Evolutionary conservation across 2,797 vertebrate genomes (phyloP).

Genomic region (Synaphobranchus kaupii): DNA sequence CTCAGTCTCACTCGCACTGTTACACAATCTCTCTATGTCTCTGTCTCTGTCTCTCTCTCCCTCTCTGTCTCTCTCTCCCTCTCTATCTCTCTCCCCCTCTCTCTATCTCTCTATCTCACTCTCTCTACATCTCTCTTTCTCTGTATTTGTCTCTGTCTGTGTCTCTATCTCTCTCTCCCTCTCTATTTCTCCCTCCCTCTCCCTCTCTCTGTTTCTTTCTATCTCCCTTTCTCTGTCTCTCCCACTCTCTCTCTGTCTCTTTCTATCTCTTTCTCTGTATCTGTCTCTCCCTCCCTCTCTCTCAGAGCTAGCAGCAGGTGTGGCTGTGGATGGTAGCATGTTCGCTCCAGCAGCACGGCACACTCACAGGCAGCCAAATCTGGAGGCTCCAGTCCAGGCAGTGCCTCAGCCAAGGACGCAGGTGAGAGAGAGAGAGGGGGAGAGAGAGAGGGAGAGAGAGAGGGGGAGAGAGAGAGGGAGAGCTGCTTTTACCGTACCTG

Average conservation of each 20-base stretch:
- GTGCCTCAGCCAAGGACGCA: slow-evolving; percentile 53
- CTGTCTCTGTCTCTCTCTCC: too few relatives aligned
- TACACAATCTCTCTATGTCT: not conserved
- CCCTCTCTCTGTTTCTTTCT: too few relatives aligned
- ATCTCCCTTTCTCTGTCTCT: not conserved
- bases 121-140: too few relatives aligned
- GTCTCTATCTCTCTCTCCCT: not conserved
- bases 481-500: too few relatives aligned
- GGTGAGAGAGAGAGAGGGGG: slow-evolving; percentile 48
- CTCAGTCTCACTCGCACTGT: not conserved
- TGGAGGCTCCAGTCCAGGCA: slow-evolving; percentile 35
- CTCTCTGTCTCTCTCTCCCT: too few relatives aligned
- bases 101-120: too few relatives aligned
- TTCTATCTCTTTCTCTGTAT: not conserved
- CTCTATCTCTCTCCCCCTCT: too few relatives aligned
- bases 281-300: not conserved
- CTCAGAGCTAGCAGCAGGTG: slow-evolving; percentile 70
- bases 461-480: too few relatives aligned
- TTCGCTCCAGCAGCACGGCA: slow-evolving; percentile 46
- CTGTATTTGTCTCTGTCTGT: not conserved
- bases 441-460: not conserved
- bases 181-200: too few relatives aligned
- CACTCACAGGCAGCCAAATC: slow-evolving; percentile 38
- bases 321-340: slow-evolving; percentile 60
- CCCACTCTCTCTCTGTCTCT: not conserved